Conservation (phyloP, 2,888 invertebrate genomes). For the Apamea crenata region DNA sequence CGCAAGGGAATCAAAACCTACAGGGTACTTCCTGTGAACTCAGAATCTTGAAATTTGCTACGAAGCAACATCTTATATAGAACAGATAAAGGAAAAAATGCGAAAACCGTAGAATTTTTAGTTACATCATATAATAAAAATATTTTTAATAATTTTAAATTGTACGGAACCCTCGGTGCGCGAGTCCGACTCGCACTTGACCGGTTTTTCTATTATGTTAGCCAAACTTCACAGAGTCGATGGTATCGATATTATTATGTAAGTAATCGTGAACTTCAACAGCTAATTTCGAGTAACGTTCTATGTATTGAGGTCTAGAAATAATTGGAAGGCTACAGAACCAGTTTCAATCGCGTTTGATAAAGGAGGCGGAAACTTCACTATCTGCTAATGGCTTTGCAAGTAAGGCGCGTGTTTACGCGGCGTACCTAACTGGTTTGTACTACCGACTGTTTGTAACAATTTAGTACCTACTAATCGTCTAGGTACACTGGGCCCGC, state of each 20-base stretch:
- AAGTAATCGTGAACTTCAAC: background rate
- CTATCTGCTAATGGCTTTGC: slow-evolving; percentile 22
- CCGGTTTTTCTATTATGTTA: no score
- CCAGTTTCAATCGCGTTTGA: slow-evolving; percentile 10
- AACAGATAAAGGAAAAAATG: no score
- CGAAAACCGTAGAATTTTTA: no score
- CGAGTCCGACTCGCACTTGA: no score
- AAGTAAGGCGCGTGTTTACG: background rate
- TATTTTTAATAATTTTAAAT: no score
- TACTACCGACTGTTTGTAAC: slow-evolving; percentile 3
- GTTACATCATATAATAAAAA: no score
- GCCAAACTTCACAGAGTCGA: background rate
- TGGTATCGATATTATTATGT: background rate
- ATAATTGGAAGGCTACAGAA: slow-evolving; percentile 2
- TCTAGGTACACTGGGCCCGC: background rate
- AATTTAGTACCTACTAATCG: background rate
- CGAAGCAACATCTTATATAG: no score
- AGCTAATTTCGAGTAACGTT: background rate
- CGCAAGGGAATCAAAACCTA: no score
- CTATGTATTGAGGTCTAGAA: background rate
- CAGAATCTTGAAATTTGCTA: no score
- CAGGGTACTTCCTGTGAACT: no score
- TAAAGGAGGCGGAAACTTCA: slow-evolving; percentile 30
- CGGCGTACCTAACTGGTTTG: slow-evolving; percentile 1
- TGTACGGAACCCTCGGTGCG: no score